phyloP scores from a whole-genome alignment of 1,140 invertebrate species.

The Leptinotarsa lineolata region DNA sequence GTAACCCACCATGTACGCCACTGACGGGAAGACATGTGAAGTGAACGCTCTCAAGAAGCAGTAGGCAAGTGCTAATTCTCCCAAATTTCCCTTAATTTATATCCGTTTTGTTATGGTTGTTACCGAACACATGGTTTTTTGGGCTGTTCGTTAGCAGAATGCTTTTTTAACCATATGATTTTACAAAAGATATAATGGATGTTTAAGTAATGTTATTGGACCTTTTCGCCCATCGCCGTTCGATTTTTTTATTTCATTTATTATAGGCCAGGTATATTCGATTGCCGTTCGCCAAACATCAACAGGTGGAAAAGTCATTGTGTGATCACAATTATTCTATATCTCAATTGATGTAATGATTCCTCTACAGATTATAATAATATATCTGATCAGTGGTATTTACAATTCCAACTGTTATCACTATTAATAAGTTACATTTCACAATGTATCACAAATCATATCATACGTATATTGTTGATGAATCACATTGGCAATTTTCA shows the following conservation, averaged over 20 bases:
- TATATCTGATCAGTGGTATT: too few relatives aligned
- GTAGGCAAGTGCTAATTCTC: slow-evolving; percentile 1
- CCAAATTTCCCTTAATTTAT: slow-evolving; percentile 4
- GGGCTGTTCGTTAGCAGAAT: slow-evolving; percentile 5
- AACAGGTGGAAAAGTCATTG: too few relatives aligned
- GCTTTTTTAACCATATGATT: slow-evolving; percentile 6
- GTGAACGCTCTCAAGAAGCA: slow-evolving; percentile 5
- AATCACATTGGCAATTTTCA: too few relatives aligned
- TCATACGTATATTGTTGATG: too few relatives aligned
- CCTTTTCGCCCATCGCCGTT: neutral
- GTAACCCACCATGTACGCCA: neutral
- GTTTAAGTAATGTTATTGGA: neutral
- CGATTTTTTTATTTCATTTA: neutral
- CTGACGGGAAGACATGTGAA: neutral
- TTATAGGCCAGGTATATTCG: neutral
- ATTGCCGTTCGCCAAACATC: too few relatives aligned
- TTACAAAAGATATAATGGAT: slow-evolving; percentile 1
- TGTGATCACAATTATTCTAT: too few relatives aligned
- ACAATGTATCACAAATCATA: too few relatives aligned
- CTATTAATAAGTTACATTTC: too few relatives aligned
- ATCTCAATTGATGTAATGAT: too few relatives aligned
- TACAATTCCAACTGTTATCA: too few relatives aligned
- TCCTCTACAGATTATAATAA: too few relatives aligned
- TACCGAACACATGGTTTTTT: neutral
- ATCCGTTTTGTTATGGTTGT: neutral